Base-by-base conservation (phyloP, 1,140 invertebrate species). In the Drosophila fuyamai region DNA sequence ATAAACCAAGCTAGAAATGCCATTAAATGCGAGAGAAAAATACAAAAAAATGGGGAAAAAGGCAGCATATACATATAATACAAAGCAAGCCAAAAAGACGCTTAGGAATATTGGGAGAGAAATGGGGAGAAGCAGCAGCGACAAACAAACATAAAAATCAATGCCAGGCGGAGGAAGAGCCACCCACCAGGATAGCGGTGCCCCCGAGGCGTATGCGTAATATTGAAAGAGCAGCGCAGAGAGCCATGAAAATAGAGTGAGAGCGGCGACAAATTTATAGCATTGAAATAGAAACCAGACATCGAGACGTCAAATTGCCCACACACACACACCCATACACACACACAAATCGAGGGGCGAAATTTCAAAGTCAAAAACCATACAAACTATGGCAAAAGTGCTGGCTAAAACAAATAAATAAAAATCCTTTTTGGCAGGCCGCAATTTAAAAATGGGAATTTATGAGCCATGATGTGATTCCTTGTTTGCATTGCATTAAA, bases 1-100 rank as follows among this genome's bases (percentile, higher is more conserved):
- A 83, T 79, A 89, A 88, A 88, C 79, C 84, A 76, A 63, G 84
- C 83, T 88, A 89, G 79, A 83, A 88, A 89, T 89, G 67, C 83
- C 84, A 88, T 88, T 88, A 88, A 88, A 88, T 88, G 83, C 79
- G 44, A 58, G 60, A 58, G 53, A n/a, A 74, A 74, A 74, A 74
- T 44, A 62, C 16, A 73, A 55, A 43, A 63, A 72, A 72, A 44
- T 10, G 53, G 27, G 36, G 60, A 61, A 65, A 76, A 77, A 46
- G 47, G 44, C 35, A 43, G 7, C 44, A 51, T 35, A 61, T 60
- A 73, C 67, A 73, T 32, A 72, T 80, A 84, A 84, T 84, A 80
- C 76, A 80, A 80, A 50, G 61, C 80, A 72, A 56, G 59, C 47
- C 66, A 62, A 56, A 61, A 54, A 54, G 46, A 35, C 57, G 46